Conservation (phyloP, 1,140 invertebrate species). For the Wiebesia pumilae region DNA sequence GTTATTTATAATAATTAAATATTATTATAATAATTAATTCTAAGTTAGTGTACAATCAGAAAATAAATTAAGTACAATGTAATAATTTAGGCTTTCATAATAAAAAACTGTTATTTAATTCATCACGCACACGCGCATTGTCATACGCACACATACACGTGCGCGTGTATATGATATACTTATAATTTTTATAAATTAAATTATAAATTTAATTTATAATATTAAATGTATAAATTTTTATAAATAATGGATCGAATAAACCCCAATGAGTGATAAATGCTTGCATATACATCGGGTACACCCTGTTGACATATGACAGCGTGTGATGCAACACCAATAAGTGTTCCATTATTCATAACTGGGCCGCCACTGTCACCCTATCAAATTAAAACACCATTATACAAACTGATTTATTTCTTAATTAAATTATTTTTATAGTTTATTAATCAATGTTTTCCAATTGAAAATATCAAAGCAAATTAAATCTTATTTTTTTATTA, state of each 20-base stretch:
- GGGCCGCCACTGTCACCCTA: constrained; percentile 20
- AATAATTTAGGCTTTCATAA: too few species aligned
- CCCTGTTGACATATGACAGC: constrained; percentile 3
- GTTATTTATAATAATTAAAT: too few species aligned
- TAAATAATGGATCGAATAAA: not conserved
- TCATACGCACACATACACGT: too few species aligned
- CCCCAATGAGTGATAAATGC: not conserved
- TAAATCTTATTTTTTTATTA: not conserved
- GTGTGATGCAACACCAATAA: constrained; percentile 6
- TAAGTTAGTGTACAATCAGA: too few species aligned
- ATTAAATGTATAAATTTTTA: not conserved
- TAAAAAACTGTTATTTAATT: too few species aligned
- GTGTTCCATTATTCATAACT: not conserved
- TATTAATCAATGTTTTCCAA: not conserved
- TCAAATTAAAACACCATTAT: not conserved
- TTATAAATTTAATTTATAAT: too few species aligned
- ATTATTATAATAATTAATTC: too few species aligned
- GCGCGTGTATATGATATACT: too few species aligned
- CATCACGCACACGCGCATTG: too few species aligned
- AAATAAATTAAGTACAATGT: too few species aligned
- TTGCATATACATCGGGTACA: constrained; percentile 20
- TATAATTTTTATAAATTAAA: not conserved
- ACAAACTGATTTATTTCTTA: not conserved
- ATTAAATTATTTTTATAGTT: not conserved
- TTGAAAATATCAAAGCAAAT: too few species aligned